Percentiles rank a stretch among this genome's conserved stretches.
Evolutionary conservation across 92 coral and sea anemone species (phyloP).

Genomic region (Desmophyllum pertusum): DNA sequence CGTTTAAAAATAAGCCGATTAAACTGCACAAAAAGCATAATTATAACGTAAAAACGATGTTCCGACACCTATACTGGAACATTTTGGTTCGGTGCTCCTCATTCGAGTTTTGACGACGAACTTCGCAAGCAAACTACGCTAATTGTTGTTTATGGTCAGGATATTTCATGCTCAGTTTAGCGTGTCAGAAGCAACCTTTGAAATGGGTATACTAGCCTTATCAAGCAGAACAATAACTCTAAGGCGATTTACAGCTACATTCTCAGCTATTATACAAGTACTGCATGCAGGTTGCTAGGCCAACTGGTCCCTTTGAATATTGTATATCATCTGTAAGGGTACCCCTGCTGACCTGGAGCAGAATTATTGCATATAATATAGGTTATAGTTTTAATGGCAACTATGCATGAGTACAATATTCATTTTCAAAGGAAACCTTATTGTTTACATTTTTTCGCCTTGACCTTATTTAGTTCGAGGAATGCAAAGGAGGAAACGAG

Average conservation of each 20-base stretch:
- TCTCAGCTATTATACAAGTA: background rate
- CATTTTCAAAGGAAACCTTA: background rate
- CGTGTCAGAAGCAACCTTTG: background rate
- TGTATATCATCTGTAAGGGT: too few species aligned
- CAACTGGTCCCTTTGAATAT: background rate
- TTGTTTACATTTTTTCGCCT: conserved; percentile 6
- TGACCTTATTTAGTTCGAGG: conserved; percentile 8
- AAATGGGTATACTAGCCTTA: background rate
- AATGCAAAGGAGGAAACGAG: conserved; percentile 20
- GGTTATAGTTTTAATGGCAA: too few species aligned
- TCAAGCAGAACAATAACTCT: too few species aligned
- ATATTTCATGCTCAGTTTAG: background rate
- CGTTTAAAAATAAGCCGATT: too few species aligned
- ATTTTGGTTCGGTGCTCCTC: too few species aligned
- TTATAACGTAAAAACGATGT: too few species aligned
- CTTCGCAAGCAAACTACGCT: background rate
- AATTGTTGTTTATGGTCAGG: background rate
- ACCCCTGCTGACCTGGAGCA: too few species aligned
- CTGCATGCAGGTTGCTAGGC: background rate
- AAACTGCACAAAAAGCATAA: too few species aligned
- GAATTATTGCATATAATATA: too few species aligned
- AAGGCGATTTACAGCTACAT: background rate
- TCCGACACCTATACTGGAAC: too few species aligned
- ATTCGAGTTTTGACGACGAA: background rate
- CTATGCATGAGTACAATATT: background rate